Percentiles rank a stretch among this genome's conserved stretches.
Conservation (phyloP, 2,797 vertebrate genomes). For the Sparus aurata region DNA sequence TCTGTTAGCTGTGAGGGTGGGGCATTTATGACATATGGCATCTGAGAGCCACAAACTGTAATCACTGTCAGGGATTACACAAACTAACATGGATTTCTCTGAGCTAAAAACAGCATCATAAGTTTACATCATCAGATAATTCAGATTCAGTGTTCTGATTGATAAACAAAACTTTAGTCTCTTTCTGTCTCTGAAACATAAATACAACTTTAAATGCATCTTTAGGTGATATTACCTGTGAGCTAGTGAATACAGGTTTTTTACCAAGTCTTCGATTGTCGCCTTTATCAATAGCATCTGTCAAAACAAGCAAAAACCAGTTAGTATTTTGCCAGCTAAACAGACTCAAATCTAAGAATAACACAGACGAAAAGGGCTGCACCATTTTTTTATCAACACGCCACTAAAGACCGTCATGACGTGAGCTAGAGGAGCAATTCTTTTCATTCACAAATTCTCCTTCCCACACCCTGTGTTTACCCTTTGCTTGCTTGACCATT, state of each 20-base stretch:
- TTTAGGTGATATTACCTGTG: conserved; percentile 87
- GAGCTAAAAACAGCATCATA: conserved; percentile 1
- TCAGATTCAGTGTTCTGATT: not conserved
- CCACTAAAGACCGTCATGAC: not conserved
- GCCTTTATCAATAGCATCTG: conserved; percentile 96
- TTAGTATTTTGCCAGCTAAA: conserved; percentile 10
- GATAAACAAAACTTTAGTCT: not conserved
- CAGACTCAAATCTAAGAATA: conserved; percentile 18
- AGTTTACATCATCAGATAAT: conserved; percentile 19
- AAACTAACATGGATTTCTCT: conserved; percentile 30
- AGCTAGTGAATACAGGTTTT: conserved; percentile 94
- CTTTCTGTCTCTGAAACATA: not conserved
- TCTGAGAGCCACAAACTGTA: conserved; percentile 37
- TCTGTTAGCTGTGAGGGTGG: conserved; percentile 36
- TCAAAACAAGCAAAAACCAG: conserved; percentile 36
- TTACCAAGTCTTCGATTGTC: conserved; percentile 93
- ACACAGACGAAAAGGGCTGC: conserved; percentile 16
- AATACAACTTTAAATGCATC: not conserved
- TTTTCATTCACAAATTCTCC: conserved; percentile 54
- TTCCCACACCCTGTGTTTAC: conserved; percentile 46
- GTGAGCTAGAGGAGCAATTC: conserved; percentile 16
- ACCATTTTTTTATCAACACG: not conserved
- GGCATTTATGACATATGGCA: conserved; percentile 50
- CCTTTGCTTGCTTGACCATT: not conserved
- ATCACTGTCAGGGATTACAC: conserved; percentile 38